A percentile compares a stretch with the other conserved stretches of the same genome.
These are phyloP conservation scores for Tenodera sinensis DNA, from an alignment of 2,888 invertebrate genomes.

Conservation along the genomic window DNA sequence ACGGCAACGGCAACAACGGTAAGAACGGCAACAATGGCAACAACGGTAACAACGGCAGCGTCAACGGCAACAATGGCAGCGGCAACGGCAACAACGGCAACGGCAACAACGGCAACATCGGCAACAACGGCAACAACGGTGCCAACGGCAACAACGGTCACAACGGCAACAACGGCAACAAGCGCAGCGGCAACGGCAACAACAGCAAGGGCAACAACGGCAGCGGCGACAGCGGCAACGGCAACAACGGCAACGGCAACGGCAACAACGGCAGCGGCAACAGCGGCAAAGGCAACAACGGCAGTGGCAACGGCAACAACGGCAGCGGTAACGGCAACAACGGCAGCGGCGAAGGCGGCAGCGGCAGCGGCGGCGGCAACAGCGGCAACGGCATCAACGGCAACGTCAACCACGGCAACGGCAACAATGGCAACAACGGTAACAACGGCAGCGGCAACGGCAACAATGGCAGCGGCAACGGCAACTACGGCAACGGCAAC, in stretches of 20 bases:
- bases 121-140: neutral
- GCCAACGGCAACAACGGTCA: too few relatives aligned
- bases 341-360: too few relatives aligned
- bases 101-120: neutral
- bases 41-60: too few relatives aligned
- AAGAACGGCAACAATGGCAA: too few relatives aligned
- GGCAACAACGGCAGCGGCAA: conserved; percentile 51
- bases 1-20: too few relatives aligned
- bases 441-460: neutral
- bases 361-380: too few relatives aligned
- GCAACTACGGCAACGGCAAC: too few relatives aligned
- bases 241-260: conserved; percentile 70
- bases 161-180: too few relatives aligned
- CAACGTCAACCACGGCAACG: neutral
- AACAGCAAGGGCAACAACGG: neutral
- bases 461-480: neutral
- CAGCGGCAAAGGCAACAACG: neutral
- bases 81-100: too few relatives aligned
- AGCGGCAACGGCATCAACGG: neutral
- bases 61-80: too few relatives aligned
- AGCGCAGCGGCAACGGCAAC: too few relatives aligned
- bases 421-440: neutral
- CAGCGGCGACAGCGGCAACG: conserved; percentile 60
- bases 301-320: neutral
- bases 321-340: too few relatives aligned